Conservation (phyloP, 2,888 invertebrate species). For the Stictocephala bisonia region DNA sequence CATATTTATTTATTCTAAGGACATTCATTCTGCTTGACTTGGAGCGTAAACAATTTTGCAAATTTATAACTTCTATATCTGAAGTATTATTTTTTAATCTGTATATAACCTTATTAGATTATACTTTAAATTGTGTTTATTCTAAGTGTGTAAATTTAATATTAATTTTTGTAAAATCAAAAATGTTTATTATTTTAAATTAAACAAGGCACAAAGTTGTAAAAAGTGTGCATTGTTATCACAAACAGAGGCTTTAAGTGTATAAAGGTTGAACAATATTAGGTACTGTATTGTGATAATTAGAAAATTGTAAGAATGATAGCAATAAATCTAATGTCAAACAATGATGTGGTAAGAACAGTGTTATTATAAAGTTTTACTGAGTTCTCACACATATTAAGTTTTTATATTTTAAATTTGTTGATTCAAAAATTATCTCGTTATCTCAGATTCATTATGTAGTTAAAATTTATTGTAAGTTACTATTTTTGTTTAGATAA, state of each 20-base stretch:
- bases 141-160: conserved; percentile 27
- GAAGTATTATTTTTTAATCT: conserved; percentile 34
- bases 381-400: no score
- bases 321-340: conserved; percentile 39
- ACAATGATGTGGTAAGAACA: no score
- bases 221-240: conserved; percentile 10
- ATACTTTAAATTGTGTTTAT: conserved; percentile 3
- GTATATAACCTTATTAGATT: conserved; percentile 25
- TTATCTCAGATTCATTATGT: no score
- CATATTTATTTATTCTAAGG: conserved; percentile 50
- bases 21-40: conserved; percentile 40
- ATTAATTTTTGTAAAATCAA: conserved; percentile 19
- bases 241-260: conserved; percentile 37
- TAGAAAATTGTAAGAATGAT: conserved; percentile 45
- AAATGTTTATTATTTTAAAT: conserved; percentile 20
- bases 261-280: conserved; percentile 31
- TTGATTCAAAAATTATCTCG: no score
- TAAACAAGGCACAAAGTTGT: conserved; percentile 36
- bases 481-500: no score
- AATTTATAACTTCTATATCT: conserved; percentile 36
- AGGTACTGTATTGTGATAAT: conserved; percentile 45
- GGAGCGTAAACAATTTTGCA: conserved; percentile 31
- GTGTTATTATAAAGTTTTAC: no score
- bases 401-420: no score
- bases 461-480: no score